Conservation (phyloP, 2,113 vertebrate genomes). For the Amphilophus citrinellus region DNA sequence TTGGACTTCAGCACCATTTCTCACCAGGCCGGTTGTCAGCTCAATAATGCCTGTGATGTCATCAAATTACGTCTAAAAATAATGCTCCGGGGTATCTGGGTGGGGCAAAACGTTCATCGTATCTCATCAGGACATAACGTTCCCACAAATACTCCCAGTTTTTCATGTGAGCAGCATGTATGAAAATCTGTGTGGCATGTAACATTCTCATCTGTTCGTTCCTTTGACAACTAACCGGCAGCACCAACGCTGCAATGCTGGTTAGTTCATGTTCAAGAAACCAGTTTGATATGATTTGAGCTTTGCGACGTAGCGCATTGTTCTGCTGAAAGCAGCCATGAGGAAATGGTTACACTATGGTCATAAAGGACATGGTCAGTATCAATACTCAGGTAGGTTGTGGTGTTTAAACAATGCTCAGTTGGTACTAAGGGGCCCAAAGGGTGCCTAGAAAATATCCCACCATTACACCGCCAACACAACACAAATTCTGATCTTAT, state of each 20-base stretch:
- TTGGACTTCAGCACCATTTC: not conserved
- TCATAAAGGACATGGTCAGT: not conserved
- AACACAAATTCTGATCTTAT: no score
- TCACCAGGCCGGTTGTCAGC: slow-evolving; percentile 20
- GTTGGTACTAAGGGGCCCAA: not conserved
- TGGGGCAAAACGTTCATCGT: not conserved
- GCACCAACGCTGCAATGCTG: no score
- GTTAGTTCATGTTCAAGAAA: not conserved
- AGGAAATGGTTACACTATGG: not conserved
- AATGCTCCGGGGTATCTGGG: not conserved
- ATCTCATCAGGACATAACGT: slow-evolving; percentile 7
- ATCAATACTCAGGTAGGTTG: not conserved
- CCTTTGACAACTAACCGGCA: no score
- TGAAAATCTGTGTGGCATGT: not conserved
- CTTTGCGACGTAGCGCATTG: not conserved
- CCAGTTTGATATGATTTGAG: not conserved
- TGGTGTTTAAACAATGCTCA: not conserved
- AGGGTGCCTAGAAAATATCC: not conserved
- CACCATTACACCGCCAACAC: not conserved
- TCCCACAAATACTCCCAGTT: not conserved
- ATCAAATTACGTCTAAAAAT: slow-evolving; percentile 56
- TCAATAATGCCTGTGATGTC: slow-evolving; percentile 21
- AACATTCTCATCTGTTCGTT: not conserved
- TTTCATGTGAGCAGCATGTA: not conserved
- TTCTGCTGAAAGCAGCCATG: not conserved